Evolutionary conservation across 2,113 vertebrate species (phyloP), one percentile per base, ranked within the genome.

Genomic region (Prochilodus magdalenae): DNA sequence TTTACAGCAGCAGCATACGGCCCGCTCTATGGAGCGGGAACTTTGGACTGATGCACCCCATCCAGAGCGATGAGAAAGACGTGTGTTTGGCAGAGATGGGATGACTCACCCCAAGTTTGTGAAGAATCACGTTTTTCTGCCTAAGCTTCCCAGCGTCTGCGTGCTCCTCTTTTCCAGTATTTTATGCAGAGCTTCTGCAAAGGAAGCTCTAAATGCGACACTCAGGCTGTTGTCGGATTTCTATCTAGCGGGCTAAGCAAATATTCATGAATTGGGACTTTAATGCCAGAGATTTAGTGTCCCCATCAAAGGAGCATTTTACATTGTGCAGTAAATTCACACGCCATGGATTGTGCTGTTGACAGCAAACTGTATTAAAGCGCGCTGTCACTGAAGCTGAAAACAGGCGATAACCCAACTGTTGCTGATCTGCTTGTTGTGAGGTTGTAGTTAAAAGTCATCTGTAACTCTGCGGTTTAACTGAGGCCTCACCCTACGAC

Each of bases 101-200:
- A 24, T 18, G 40, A 60, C 53, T 73, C 53, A 11, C n/a, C 57
- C 57, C 7, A 60, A 20, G 4, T 57, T 67, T 27, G 22, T 59
- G 63, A 73, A 63, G 40, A 63, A 73, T 73, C 33, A 12, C 55
- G 29, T 22, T 26, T 66, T 81, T 66, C 71, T 73, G 49, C 47
- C 29, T n/a, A n/a, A 44, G 66, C n/a, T 4, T 44, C 22, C 44
- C 22, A 20, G 20, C 12, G 24, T 10, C 15, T 22, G 15, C 59
- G 10, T 20, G 27, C 53, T 26, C 11, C n/a, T 53, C 20, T n/a
- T 75, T 75, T 27, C 29, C 67, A 18, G 86, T 87, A 89, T 85
- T 33, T 82, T 75, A 30, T 84, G 86, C 89, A 84, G 77, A 84
- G 87, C 82, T 79, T 86, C 86, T 80, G 81, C 82, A 78, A 88